These are phyloP conservation scores for Apostichopus californicus DNA, from an alignment of 35 echinoderm and acorn worm species.

Conservation along the genomic window DNA sequence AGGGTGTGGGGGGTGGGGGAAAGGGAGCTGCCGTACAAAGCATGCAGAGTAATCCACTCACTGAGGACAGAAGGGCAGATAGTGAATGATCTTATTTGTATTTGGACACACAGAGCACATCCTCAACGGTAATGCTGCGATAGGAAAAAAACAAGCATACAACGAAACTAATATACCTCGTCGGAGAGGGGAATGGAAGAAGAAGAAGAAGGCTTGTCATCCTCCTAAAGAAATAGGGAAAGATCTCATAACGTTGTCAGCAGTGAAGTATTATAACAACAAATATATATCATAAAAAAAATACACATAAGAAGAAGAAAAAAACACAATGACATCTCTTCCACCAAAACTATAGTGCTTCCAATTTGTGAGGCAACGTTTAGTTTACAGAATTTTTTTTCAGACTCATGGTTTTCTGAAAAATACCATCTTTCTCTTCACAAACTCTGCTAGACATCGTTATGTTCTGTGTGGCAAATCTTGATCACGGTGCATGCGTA, in stretches of 20 bases:
- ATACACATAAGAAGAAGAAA: neutral
- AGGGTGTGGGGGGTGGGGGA: too few relatives aligned
- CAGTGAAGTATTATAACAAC: neutral
- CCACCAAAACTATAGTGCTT: neutral
- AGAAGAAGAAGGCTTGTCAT: conserved; percentile 8
- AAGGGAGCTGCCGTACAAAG: neutral
- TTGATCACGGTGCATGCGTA: too few relatives aligned
- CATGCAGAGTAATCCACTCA: neutral
- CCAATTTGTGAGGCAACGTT: neutral
- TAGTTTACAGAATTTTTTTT: too few relatives aligned
- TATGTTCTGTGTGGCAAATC: too few relatives aligned
- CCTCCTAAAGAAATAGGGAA: conserved; percentile 37
- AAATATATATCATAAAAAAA: neutral
- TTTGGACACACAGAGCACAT: conserved; percentile 12
- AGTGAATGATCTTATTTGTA: neutral
- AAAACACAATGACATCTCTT: neutral
- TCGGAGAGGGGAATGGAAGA: conserved; percentile 14
- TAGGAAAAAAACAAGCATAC: conserved; percentile 3
- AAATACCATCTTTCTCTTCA: too few relatives aligned
- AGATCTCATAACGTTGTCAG: conserved; percentile 14
- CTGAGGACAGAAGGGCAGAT: neutral
- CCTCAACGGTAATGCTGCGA: conserved; percentile 3
- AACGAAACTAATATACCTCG: conserved; percentile 34
- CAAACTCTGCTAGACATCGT: too few relatives aligned
- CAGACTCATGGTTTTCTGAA: too few relatives aligned